Evolutionary conservation across 2,888 invertebrate species (phyloP), one percentile per base, ranked within the genome.

Genomic region (Lacanobia wlatinum): DNA sequence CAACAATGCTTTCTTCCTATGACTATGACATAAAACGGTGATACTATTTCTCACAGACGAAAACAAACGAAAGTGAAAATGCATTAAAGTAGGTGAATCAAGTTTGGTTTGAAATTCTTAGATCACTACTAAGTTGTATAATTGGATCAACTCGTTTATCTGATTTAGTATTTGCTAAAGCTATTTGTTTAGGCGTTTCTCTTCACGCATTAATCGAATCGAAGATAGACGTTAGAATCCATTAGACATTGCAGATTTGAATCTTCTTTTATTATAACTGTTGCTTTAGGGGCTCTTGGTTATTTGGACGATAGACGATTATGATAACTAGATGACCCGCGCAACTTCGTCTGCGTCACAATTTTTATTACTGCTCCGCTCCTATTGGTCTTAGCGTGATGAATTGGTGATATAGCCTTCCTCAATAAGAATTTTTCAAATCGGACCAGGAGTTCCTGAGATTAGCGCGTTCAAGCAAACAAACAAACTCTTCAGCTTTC

Each of bases 31-130:
- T 93, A 92, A 92, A 90, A 84, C 76, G 80, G 73, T 80, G 78
- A 80, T 78, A 78, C 56, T 87, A 85, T 84, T 92, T 91, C 91
- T 88, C 91, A 91, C 89, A 85, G 88, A 87, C 87, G 83, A 87
- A 90, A 91, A 88, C 83, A 86, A 76, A 83, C 75, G 90, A 94
- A 94, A 94, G 94, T 94, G 93, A 94, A 94, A 94, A 92, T 90
- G 88, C 75, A 90, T 88, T 90, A 87, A 90, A 87, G 79, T 84
- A 66, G 84, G 76, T 83, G 66, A 80, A 78, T 77, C 55, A 28
- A 60, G 64, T 63, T 78, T 68, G 38, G 14, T 73, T 82, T 59
- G 28, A 73, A 55, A 77, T 77, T 80, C 70, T 75, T 71, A 71
- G 74, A 66, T 76, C 69, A 75, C 62, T 59, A 21, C 60, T 83